Base-by-base conservation (phyloP, 2,888 invertebrate genomes). In the Cetonia aurata region DNA sequence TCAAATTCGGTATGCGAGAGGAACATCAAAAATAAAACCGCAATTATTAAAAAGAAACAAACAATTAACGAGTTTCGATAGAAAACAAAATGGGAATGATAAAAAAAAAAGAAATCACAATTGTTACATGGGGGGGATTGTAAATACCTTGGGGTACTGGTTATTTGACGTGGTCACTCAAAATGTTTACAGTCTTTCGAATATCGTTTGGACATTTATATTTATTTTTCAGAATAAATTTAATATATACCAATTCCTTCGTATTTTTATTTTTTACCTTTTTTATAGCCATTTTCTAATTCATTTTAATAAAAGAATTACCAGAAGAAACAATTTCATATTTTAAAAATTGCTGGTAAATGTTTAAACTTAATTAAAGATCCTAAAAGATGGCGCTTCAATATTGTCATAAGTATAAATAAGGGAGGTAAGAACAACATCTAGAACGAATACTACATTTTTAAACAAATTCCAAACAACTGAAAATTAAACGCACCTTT, bases 211-310 rank as follows among this genome's bases (percentile, higher is more conserved):
- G 57, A 67, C 57, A 56, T 57, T 69, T 69, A 42, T 69, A 69
- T 69, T 69, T 69, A 69, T 69, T 53, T 69, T 69, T 60, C 69
- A 69, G 31, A 69, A 62, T 69, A 62, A 69, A 69, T 69, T 69
- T 69, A 69, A 69, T 69, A 69, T 69, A 69, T 69, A 62, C 60
- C 33, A 55, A 67, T 44, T 52, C 10, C 13, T 66, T 37, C 17
- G 53, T 44, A 9, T 65, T 50, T 52, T 65, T 15, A 12, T 12
- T 59, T 13, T 15, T 19, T 17, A 31, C 19, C 42, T 17, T 15
- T 46, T 62, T 2, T n/a, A 15, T 59, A 59, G 8, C 41, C 6
- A 25, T 25, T 33, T 56, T 10, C n/a, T n/a, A n/a, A n/a, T n/a
- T n/a, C n/a, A n/a, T n/a, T n/a, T n/a, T n/a, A n/a, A n/a, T n/a